Base-by-base conservation (phyloP, 2,113 vertebrate species). In the Anguilla rostrata region DNA sequence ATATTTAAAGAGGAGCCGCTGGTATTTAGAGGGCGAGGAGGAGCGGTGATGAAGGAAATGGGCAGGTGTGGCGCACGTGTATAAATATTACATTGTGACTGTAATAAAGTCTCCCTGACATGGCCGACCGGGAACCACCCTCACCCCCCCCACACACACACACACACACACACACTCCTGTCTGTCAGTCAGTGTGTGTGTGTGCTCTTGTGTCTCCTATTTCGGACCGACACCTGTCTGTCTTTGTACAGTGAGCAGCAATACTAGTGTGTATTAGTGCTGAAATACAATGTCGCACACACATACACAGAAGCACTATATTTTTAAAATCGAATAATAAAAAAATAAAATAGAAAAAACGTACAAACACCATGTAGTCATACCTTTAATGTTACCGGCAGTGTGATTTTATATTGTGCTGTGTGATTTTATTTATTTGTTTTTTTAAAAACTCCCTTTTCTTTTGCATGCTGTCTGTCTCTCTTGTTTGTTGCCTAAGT, bases 81-180 rank as follows among this genome's bases (percentile, higher is more conserved):
- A 83, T 84, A 84, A 80, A 84, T 87, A 84, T 84, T 84, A 66
- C 56, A 78, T 41, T 83, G 43, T 78, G 26, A 79, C 56, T 87
- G 86, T 87, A 84, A 87, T 87, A 78, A 83, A 75, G 63, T 46
- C 63, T 39, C 63, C 82, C 66, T n/a, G 71, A 84, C 56, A 56
- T 87, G 80, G 79, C 43, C 46, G 46, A 71, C 85, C 82, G 79
- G 85, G 53, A 49, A 40, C 63, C 40, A 39, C 56, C 83, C 39
- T 40, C 40, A 39, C 56, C 83, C 39, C n/a, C 60, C 43, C 43
- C 43, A 6, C 57, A 46, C 34, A 26, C 57, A 60, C 57, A 6
- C 57, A 60, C 57, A 60, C 57, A 6, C 57, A 60, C 57, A 60
- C 57, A 60, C 57, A 15, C 57, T 3, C 57, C 14, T n/a, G 22